Base-by-base conservation (phyloP, 2,113 vertebrate species). In the Rostratula benghalensis region DNA sequence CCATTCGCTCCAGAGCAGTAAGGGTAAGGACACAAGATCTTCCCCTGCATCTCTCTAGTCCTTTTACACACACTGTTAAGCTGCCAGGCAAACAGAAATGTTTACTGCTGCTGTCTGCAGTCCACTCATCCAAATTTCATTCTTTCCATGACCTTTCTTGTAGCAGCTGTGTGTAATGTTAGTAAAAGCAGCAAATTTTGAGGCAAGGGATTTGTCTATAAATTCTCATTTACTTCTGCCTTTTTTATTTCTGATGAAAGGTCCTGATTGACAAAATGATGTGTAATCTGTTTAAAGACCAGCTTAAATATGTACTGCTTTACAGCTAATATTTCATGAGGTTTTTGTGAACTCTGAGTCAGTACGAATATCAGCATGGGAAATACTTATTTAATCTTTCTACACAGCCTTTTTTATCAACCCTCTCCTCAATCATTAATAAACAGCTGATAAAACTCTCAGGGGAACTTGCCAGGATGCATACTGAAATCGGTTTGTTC, bases 331-430 rank as follows among this genome's bases (percentile, higher is more conserved):
- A n/a, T 67, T 93, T 93, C 46, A 61, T 86, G 83, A 93, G 56
- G 48, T 35, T 57, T 95, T 87, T 90, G 89, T 94, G 90, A 91
- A 64, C 64, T 94, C 5, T 0, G 9, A 93, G 43, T 90, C 69
- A 74, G 27, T 68, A 60, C 43, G n/a, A 86, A 80, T 89, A 68
- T 60, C 79, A 87, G 50, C 54, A 51, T 60, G 85, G 80, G 76
- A 91, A 93, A 90, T 82, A 25, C 4, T 43, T 43, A 75, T 71
- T 94, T 93, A 82, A 93, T 92, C 80, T 76, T 75, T 57, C 78
- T 59, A 37, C 43, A 48, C 45, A 93, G 90, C 61, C 89, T 60
- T 87, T 93, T 95, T 91, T 93, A 91, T 91, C 63, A 82, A 21
- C 35, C 10, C 83, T 77, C 82, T 93, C 43, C 53, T 93, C 68